Percentiles rank a stretch among this genome's conserved stretches.
Evolutionary conservation across 2,888 invertebrate species (phyloP).

Genomic region (Caradrina clavipalpis): DNA sequence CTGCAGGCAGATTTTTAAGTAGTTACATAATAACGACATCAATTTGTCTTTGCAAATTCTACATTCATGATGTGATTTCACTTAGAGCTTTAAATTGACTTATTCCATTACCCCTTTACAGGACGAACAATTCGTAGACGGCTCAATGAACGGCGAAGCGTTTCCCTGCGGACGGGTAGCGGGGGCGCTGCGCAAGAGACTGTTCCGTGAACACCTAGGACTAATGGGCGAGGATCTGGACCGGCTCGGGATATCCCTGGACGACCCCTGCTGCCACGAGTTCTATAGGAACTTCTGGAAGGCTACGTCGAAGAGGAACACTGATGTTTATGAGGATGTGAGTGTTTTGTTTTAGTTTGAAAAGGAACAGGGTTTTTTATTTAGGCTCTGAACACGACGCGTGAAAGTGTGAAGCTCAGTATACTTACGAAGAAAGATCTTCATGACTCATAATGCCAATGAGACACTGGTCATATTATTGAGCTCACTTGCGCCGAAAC

Average conservation of each 20-base stretch:
- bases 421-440: too few species aligned
- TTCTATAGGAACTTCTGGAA: conserved; percentile 97
- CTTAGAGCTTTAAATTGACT: too few species aligned
- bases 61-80: too few species aligned
- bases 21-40: too few species aligned
- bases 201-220: conserved; percentile 98
- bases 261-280: conserved; percentile 94
- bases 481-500: too few species aligned
- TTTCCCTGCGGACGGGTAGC: conserved; percentile 97
- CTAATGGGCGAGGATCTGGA: conserved; percentile 85
- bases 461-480: too few species aligned
- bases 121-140: conserved; percentile 95
- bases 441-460: too few species aligned
- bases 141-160: conserved; percentile 95
- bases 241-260: conserved; percentile 91
- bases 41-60: too few species aligned
- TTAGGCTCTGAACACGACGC: too few species aligned
- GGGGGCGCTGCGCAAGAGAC: conserved; percentile 94
- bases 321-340: conserved; percentile 96
- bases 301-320: conserved; percentile 95
- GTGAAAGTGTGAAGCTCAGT: too few species aligned
- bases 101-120: conserved; percentile 68
- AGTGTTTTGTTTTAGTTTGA: conserved; percentile 38
- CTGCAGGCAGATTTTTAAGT: too few species aligned
- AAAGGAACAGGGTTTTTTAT: too few species aligned